Conservation (phyloP, 1,140 invertebrate species). For the Globodera rostochiensis region DNA sequence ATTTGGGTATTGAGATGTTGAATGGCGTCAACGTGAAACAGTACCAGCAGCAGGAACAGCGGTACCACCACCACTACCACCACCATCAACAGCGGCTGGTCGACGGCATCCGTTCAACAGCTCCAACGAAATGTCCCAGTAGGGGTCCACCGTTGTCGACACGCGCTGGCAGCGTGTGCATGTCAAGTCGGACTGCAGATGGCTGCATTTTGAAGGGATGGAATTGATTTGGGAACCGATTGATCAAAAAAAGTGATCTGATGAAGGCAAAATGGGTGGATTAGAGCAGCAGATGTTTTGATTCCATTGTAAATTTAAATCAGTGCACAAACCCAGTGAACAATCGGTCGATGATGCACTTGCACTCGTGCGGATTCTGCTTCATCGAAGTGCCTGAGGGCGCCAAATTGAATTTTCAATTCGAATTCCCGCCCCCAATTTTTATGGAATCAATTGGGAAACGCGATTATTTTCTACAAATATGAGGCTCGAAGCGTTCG, state of each 20-base stretch:
- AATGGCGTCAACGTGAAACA: no score
- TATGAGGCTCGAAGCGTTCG: no score
- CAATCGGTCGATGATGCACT: slow-evolving; percentile 95
- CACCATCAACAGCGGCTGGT: not conserved
- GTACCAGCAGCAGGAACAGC: not conserved
- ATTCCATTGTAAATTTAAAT: not conserved
- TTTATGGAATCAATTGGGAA: no score
- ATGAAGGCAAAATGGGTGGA: no score
- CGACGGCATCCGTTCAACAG: slow-evolving; percentile 66
- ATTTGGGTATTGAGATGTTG: no score
- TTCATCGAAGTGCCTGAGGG: slow-evolving; percentile 37
- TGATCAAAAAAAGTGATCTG: no score
- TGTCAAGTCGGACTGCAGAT: slow-evolving; percentile 91
- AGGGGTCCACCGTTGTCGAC: slow-evolving; percentile 95
- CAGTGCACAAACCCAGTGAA: slow-evolving; percentile 73
- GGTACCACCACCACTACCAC: not conserved
- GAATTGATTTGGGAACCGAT: not conserved
- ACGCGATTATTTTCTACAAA: no score
- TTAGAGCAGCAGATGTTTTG: no score
- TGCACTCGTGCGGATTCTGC: slow-evolving; percentile 75
- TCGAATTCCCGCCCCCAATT: no score
- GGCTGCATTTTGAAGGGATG: slow-evolving; percentile 69
- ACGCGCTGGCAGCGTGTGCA: slow-evolving; percentile 84
- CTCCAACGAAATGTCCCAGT: slow-evolving; percentile 94
- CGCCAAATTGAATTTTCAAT: no score